Evolutionary conservation across 23 tunicate species (phyloP), one percentile per base, ranked within the genome.

Genomic region (Trididemnum miniatum): DNA sequence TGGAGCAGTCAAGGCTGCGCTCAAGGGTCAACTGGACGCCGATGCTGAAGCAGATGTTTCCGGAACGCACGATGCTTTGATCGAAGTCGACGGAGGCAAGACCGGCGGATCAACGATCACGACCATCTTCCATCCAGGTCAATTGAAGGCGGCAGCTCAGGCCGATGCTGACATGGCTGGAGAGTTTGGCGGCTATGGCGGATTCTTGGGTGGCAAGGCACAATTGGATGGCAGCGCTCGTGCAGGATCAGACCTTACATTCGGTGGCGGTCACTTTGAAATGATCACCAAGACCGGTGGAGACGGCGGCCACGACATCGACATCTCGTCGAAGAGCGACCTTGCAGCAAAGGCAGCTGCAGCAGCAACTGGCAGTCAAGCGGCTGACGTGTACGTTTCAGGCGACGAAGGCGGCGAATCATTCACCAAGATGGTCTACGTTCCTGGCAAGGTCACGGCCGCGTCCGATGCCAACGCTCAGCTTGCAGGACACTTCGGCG

Each of bases 11-110:
- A 62, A 62, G 69, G 69, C 69, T 22, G 20, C 69, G 29, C 69
- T 62, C 69, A 25, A 25, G 69, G 22, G 27, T 44, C 12, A 44
- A 9, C 54, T 44, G 9, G 54, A 44, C 15, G 54, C 54, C 15
- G 54, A 44, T 7, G 27, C 69, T 22, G 23, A 62, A 22, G 27
- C 69, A 9, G 69, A n/a, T 9, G 69, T 25, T 4, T 26, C 44
- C 2, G 84, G 84, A 5, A 73, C 73, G 12, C 73, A 80, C 30
- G 84, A 36, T 31, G 35, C 71, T 54, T 65, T 26, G 52, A 29
- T 63, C 27, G 3, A 26, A 5, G 84, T 64, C n/a, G 84, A 33
- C 37, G 84, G 86, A 18, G 86, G 86, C n/a, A 69, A 82, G 78
- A 69, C 69, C 65, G 78, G 78, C 79, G 86, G 79, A 27, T 18